Conservation (phyloP, 1,140 invertebrate species). For the Armadillidium nasatum region DNA sequence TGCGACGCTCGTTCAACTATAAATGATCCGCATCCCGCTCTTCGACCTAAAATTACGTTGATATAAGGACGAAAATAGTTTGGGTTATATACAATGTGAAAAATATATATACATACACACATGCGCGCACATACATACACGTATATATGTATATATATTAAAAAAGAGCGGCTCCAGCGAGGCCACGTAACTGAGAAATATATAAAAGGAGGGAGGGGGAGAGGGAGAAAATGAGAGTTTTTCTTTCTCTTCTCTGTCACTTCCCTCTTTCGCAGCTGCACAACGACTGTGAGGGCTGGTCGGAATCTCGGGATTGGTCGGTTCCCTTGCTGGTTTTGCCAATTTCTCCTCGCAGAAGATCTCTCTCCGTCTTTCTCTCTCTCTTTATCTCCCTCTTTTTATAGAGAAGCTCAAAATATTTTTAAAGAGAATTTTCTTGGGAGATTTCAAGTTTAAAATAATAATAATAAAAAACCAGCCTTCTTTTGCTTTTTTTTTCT, state of each 20-base stretch:
- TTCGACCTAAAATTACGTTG: constrained; percentile 1
- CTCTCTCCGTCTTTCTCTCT: neutral
- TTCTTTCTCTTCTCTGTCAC: neutral
- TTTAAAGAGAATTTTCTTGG: neutral
- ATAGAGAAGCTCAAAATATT: neutral
- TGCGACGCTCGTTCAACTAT: neutral
- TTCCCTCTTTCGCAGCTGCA: constrained; percentile 2
- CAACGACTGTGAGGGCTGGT: neutral
- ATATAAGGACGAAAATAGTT: constrained; percentile 8
- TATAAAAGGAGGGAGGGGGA: neutral
- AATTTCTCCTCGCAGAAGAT: neutral
- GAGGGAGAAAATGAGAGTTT: neutral
- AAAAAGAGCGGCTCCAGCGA: constrained; percentile 10
- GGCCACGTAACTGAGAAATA: constrained; percentile 6
- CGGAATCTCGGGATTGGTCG: too few relatives aligned
- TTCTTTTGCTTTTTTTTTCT: too few relatives aligned
- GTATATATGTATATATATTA: too few relatives aligned
- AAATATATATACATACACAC: neutral
- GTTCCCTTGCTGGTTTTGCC: neutral
- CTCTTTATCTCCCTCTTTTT: too few relatives aligned
- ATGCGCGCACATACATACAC: too few relatives aligned
- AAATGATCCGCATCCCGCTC: neutral
- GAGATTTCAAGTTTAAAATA: neutral
- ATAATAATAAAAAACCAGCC: too few relatives aligned
- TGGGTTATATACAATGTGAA: neutral